Evolutionary conservation across 2,797 vertebrate species (phyloP), one percentile per base, ranked within the genome.

Genomic region (Macrochelys suwanniensis): DNA sequence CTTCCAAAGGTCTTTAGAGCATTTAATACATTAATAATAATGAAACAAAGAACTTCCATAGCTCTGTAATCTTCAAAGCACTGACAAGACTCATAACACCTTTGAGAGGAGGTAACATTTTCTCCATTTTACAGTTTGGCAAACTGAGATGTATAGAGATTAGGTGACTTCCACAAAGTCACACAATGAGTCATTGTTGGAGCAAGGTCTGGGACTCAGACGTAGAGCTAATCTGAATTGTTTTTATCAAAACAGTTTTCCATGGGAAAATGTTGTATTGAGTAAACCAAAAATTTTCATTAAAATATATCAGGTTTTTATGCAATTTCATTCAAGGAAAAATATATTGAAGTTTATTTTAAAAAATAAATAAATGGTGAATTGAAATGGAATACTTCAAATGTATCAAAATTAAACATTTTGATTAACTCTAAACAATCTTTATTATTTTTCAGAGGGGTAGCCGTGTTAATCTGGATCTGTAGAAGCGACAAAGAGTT

Each of bases 131-230:
- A 4, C 11, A 47, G 2, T 1, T 2, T 87, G 1, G 1, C 37
- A 37, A n/a, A 33, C 13, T 65, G 9, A 49, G 21, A 4, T 49
- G 28, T 4, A 11, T 15, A 19, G 26, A 82, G 13, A 28, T 59
- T 23, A 71, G 37, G 10, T 0, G 6, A 53, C 17, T 1, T 23
- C 54, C 1, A 3, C 0, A 2, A 37, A 0, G 0, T 11, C 78
- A 7, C 33, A 10, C 83, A 25, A 88, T 81, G 1, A 68, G 12
- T 4, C 37, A 31, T 1, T 17, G 31, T 82, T 87, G 57, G 74
- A 33, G 19, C 1, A 54, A 16, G 82, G 3, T 77, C 51, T 77
- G 15, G 37, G 5, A 28, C 37, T 57, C 37, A 31, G 37, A 26
- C 54, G 2, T n/a, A 65, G 19, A 71, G 5, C 37, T 11, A 9